Conservation (phyloP, 2,113 vertebrate genomes). For the Xerus inauris region DNA sequence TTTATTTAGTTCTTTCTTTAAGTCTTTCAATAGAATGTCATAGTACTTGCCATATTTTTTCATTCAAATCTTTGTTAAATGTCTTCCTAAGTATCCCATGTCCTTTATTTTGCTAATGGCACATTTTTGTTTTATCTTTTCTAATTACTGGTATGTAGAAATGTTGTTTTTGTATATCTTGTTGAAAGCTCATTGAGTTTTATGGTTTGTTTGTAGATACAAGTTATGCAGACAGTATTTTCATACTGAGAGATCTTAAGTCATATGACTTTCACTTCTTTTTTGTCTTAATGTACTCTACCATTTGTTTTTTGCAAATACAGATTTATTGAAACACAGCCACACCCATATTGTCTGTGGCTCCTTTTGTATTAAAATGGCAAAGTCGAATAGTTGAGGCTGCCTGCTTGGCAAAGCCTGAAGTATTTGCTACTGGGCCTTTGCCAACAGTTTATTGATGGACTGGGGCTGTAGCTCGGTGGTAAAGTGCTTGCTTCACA, state of each 20-base stretch:
- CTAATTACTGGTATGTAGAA: background rate
- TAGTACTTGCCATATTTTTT: background rate
- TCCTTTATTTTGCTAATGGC: background rate
- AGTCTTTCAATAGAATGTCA: background rate
- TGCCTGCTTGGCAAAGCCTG: background rate
- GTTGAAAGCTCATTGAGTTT: conserved; percentile 9
- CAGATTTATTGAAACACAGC: conserved; percentile 2
- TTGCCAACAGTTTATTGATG: background rate
- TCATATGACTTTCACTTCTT: background rate
- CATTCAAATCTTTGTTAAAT: background rate
- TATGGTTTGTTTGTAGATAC: background rate
- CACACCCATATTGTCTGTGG: background rate
- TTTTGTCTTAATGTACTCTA: background rate
- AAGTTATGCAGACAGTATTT: background rate
- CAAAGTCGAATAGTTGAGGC: background rate
- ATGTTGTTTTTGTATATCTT: background rate
- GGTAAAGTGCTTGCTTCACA: background rate
- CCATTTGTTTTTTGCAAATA: conserved; percentile 4
- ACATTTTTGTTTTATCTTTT: background rate
- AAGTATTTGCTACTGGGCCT: background rate
- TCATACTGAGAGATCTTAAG: background rate
- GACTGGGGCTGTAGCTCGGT: background rate
- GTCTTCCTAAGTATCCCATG: background rate
- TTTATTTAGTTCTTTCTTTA: conserved; percentile 1
- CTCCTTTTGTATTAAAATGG: background rate